Percentiles rank a stretch among this genome's conserved stretches.
phyloP scores from a whole-genome alignment of 2,797 vertebrate genomes.

The Scolopax rusticola region DNA sequence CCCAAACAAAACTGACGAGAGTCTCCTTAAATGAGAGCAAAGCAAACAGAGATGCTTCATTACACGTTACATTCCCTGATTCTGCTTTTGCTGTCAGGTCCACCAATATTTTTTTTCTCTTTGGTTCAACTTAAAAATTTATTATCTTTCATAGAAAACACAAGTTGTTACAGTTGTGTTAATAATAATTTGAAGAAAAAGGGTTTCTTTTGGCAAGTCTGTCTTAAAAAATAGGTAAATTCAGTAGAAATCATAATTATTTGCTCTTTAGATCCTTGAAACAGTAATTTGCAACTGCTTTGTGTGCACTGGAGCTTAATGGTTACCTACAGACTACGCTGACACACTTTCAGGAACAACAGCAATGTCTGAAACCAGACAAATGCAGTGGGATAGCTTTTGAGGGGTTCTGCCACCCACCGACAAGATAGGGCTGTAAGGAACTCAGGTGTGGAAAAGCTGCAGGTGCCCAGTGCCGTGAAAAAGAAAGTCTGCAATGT shows the following conservation, averaged over 20 bases:
- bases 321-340: neutral
- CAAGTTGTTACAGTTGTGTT: neutral
- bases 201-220: neutral
- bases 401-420: neutral
- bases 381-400: neutral
- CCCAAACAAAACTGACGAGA: neutral
- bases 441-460: neutral
- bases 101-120: neutral
- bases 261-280: neutral
- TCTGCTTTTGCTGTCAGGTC: neutral
- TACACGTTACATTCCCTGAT: neutral
- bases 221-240: neutral
- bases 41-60: slow-evolving; percentile 2
- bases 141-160: neutral
- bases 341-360: neutral
- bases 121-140: neutral
- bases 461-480: neutral
- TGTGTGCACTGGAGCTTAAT: neutral
- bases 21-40: neutral
- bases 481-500: neutral
- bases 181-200: neutral
- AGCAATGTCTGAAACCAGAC: neutral
- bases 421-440: neutral
- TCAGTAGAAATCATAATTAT: neutral
- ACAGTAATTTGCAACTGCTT: neutral